Conservation (phyloP, 2,888 invertebrate genomes). For the Caenorhabditis becei region DNA sequence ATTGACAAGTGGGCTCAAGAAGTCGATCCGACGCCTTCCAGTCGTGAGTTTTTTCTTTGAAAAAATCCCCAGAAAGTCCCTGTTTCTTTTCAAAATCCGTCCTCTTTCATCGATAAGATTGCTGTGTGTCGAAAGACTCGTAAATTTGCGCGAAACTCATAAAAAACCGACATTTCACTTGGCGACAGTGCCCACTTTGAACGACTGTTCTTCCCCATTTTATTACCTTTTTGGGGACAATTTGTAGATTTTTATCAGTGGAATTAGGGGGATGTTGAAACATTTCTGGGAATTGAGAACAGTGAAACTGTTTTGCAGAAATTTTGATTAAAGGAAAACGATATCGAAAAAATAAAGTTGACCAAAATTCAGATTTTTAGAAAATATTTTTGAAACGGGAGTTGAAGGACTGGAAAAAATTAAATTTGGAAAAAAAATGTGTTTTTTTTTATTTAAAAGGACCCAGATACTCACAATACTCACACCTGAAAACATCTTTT, state of each 20-base stretch:
- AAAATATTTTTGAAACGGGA: too few species aligned
- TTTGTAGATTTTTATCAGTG: constrained; percentile 19
- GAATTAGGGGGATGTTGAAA: background rate
- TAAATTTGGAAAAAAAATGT: constrained; percentile 15
- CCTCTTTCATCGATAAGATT: background rate
- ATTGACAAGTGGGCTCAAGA: constrained; percentile 85
- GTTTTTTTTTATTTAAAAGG: too few species aligned
- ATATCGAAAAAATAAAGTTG: too few species aligned
- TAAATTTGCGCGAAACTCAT: constrained; percentile 49
- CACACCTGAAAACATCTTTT: too few species aligned
- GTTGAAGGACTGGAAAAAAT: background rate
- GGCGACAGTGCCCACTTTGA: background rate
- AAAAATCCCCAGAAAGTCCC: background rate
- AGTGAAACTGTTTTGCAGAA: too few species aligned
- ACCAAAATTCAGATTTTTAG: too few species aligned
- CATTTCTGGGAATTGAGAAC: too few species aligned
- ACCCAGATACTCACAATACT: too few species aligned
- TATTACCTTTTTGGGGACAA: background rate
- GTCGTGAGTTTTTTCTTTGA: constrained; percentile 62
- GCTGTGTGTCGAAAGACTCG: constrained; percentile 26
- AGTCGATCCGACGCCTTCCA: constrained; percentile 71
- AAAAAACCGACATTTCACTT: constrained; percentile 38
- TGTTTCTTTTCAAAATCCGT: background rate
- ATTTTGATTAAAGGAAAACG: too few species aligned
- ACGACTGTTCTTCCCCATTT: constrained; percentile 27